A percentile compares a stretch with the other conserved stretches of the same genome.
Conservation (phyloP, 2,797 vertebrate species). For the Myotis vivesi region DNA sequence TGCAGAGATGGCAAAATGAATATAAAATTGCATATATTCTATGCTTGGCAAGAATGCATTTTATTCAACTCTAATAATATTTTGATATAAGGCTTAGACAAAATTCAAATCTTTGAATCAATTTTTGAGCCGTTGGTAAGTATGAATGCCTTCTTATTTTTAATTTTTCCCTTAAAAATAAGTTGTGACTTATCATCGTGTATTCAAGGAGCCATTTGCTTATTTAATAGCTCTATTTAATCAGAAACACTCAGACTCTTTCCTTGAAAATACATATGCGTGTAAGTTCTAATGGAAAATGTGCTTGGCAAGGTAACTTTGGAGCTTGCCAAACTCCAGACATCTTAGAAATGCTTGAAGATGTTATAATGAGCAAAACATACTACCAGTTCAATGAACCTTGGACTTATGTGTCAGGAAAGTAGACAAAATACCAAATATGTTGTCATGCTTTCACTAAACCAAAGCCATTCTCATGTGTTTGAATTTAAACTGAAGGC, state of each 20-base stretch:
- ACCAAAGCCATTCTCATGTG: background rate
- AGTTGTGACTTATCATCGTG: background rate
- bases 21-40: background rate
- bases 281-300: conserved; percentile 57
- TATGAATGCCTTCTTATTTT: background rate
- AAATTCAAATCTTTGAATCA: background rate
- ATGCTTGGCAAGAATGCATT: background rate
- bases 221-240: conserved; percentile 48
- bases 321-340: background rate
- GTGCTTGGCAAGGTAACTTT: conserved; percentile 40
- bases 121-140: background rate
- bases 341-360: conserved; percentile 18
- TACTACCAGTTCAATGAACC: conserved; percentile 40
- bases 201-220: background rate
- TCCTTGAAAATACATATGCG: conserved; percentile 46
- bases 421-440: conserved; percentile 42
- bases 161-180: background rate
- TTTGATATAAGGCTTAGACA: conserved; percentile 11
- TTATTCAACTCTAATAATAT: background rate
- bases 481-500: background rate
- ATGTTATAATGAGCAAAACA: conserved; percentile 63
- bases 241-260: conserved; percentile 52
- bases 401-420: conserved; percentile 29
- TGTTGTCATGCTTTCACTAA: conserved; percentile 38
- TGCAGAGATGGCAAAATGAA: background rate